These are phyloP conservation scores for Enteromius thamalakanensis DNA, from an alignment of 2,797 vertebrate species.

Conservation along the genomic window DNA sequence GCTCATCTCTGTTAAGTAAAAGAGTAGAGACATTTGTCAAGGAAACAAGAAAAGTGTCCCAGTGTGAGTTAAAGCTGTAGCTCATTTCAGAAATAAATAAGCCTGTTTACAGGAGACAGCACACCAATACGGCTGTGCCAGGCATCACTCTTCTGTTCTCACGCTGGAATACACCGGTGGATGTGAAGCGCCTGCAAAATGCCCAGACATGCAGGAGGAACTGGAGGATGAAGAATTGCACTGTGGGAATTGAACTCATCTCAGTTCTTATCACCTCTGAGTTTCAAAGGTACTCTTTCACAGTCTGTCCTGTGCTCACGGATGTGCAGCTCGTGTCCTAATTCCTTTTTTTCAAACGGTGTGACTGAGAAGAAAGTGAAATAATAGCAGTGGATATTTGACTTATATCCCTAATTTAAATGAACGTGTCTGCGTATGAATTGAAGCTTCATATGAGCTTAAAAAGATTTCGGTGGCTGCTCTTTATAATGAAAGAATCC, in stretches of 20 bases:
- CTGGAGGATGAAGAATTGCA: conserved; percentile 32
- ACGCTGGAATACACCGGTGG: not conserved
- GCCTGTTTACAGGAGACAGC: conserved; percentile 25
- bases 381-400: not conserved
- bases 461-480: not conserved
- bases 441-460: not conserved
- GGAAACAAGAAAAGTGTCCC: conserved; percentile 38
- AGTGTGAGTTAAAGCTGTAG: conserved; percentile 39
- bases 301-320: conserved; percentile 2
- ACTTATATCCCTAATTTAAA: not conserved
- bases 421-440: not conserved
- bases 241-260: conserved; percentile 39
- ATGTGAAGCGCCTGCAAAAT: conserved; percentile 17
- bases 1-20: conserved; percentile 3
- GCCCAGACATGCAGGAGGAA: conserved; percentile 21
- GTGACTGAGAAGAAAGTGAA: not conserved
- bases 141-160: not conserved
- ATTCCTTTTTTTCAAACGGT: conserved; percentile 14
- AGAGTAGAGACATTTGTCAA: conserved; percentile 45
- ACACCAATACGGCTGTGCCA: conserved; percentile 14
- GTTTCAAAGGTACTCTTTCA: conserved; percentile 32
- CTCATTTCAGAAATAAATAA: conserved; percentile 42
- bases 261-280: conserved; percentile 28
- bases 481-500: not conserved
- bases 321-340: not conserved